phyloP scores from a whole-genome alignment of 2,888 invertebrate species.

The Gryllus longicercus region DNA sequence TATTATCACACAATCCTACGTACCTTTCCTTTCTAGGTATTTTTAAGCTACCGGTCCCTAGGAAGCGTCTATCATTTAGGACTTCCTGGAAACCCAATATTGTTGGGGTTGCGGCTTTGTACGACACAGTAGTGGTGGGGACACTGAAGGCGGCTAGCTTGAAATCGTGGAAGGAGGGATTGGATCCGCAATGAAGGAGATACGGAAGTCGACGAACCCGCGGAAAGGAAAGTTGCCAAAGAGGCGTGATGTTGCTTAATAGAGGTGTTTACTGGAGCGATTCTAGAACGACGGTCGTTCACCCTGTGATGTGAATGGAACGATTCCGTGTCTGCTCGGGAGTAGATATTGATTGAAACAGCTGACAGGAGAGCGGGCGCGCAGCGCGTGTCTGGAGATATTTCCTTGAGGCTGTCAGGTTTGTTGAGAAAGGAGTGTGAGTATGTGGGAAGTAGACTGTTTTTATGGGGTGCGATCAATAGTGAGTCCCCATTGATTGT shows the following conservation, averaged over 20 bases:
- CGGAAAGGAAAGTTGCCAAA: not conserved
- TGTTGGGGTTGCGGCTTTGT: constrained; percentile 2
- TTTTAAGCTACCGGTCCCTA: not conserved
- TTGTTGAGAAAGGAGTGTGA: no score
- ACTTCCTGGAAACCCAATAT: not conserved
- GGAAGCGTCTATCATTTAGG: not conserved
- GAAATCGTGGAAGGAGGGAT: not conserved
- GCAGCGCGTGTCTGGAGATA: not conserved
- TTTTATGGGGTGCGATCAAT: no score
- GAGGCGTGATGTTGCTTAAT: not conserved
- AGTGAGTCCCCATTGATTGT: no score
- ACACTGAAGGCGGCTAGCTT: not conserved
- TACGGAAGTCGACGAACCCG: not conserved
- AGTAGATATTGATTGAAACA: constrained; percentile 31
- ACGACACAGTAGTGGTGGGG: not conserved
- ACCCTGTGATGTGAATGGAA: not conserved
- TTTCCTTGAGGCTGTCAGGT: not conserved
- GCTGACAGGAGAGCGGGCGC: constrained; percentile 23
- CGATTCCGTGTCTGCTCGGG: not conserved
- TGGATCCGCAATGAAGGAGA: not conserved
- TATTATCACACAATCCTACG: not conserved
- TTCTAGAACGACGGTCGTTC: not conserved
- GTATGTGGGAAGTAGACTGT: no score
- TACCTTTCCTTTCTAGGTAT: no score
- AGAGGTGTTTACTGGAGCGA: not conserved